These are phyloP conservation scores for Hypena proboscidalis DNA, from an alignment of 2,888 invertebrate species.

Conservation along the genomic window DNA sequence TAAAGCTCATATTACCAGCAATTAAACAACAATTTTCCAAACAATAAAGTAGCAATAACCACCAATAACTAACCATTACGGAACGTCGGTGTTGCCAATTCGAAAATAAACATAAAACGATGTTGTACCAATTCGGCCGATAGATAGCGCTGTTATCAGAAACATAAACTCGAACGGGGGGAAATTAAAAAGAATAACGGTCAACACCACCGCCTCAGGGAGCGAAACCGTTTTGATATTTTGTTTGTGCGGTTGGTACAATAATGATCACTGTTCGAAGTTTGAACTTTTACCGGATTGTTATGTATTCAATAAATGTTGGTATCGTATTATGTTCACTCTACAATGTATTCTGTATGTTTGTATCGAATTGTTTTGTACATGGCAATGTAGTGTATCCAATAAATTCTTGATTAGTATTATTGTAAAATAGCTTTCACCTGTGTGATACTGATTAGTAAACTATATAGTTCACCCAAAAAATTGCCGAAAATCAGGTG, in stretches of 20 bases:
- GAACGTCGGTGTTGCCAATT: conserved; percentile 41
- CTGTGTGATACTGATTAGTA: too few species aligned
- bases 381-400: too few species aligned
- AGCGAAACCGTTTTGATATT: conserved; percentile 29
- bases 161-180: conserved; percentile 64
- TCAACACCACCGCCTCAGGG: conserved; percentile 47
- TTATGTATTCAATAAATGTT: too few species aligned
- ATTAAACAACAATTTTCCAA: conserved; percentile 1
- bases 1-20: not conserved
- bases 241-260: conserved; percentile 17
- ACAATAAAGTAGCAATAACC: conserved; percentile 16
- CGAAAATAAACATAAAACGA: conserved; percentile 66
- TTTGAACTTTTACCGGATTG: not conserved
- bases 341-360: too few species aligned
- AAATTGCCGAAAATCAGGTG: too few species aligned
- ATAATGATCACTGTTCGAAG: conserved; percentile 11
- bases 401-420: too few species aligned
- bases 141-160: conserved; percentile 52
- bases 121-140: conserved; percentile 44
- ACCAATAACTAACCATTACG: conserved; percentile 28
- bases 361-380: too few species aligned
- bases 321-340: too few species aligned
- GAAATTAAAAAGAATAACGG: conserved; percentile 70
- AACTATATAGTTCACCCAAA: too few species aligned
- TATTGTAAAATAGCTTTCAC: too few species aligned